Base-by-base conservation (phyloP, 2,113 vertebrate species). In the Xiphophorus maculatus region DNA sequence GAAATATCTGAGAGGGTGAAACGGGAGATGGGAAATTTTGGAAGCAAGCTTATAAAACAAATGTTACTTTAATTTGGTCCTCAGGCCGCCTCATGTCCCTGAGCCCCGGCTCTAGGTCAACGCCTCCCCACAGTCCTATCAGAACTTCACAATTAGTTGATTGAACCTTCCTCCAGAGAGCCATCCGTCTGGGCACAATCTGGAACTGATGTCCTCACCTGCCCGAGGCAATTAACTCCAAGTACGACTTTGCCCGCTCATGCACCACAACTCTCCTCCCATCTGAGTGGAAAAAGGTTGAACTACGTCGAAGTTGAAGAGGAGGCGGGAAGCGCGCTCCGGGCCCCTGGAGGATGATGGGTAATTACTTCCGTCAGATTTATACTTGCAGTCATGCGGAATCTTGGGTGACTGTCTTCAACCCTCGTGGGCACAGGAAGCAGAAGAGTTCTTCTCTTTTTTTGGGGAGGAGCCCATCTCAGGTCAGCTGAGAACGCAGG, bases 301-400 rank as follows among this genome's bases (percentile, higher is more conserved):
- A 85, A 83, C 79, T 65, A 69, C 29, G 64, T 60, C 28, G 77
- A 76, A 71, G 83, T 73, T 79, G 82, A 74, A 80, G 79, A 69
- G 71, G 75, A 78, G 75, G 73, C 14, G 64, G 76, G 73, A 67
- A 66, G 33, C 65, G 66, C 69, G 76, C 68, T 77, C 71, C 15
- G 30, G 62, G 83, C 75, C 89, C 85, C 83, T 70, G 77, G 84
- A 86, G 80, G 77, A 28, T 91, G 91, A 91, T 89, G 87, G 90
- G 90, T 93, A 93, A 93, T 93, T 92, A 94, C 88, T 91, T 93
- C 87, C 76, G 30, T 87, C 84, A 91, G 87, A 92, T 93, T 94
- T 92, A 93, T 90, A 84, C 80, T 69, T 66, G 85, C 84, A 84
- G 81, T 85, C 86, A 77, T 81, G 84, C 28, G 75, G 80, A 90